These are phyloP conservation scores for Rapana venosa DNA, from an alignment of 2,888 invertebrate genomes.

Conservation along the genomic window DNA sequence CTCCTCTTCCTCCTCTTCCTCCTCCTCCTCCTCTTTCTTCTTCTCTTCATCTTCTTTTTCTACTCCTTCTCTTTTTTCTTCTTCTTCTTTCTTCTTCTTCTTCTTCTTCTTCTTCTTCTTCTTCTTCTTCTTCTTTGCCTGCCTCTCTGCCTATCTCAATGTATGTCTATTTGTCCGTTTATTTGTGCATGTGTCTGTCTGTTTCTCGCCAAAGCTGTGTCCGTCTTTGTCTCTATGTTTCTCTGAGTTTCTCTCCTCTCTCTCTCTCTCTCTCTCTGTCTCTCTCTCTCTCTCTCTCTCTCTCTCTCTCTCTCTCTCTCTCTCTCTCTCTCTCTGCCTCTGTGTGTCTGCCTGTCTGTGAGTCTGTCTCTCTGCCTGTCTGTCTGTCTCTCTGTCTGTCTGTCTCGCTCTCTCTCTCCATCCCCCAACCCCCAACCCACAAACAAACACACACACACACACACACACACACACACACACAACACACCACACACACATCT, in stretches of 20 bases:
- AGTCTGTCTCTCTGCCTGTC: too few relatives aligned
- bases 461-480: neutral
- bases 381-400: too few relatives aligned
- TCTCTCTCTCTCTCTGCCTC: neutral
- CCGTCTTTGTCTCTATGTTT: neutral
- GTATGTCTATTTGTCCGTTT: neutral
- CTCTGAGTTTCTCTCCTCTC: neutral
- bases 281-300: neutral
- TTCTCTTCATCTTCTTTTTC: neutral
- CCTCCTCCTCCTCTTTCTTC: neutral
- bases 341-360: too few relatives aligned
- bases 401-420: too few relatives aligned
- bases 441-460: neutral
- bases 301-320: neutral
- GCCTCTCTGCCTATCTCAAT: neutral
- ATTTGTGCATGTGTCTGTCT: neutral
- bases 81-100: neutral
- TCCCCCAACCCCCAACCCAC: neutral
- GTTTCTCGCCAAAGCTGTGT: neutral
- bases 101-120: conserved; percentile 28
- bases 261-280: neutral
- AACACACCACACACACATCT: neutral
- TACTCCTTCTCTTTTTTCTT: neutral
- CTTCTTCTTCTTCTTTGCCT: conserved; percentile 28
- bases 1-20: neutral